Evolutionary conservation across 2,113 vertebrate species (phyloP).

Genomic region (Malurus cyaneus): DNA sequence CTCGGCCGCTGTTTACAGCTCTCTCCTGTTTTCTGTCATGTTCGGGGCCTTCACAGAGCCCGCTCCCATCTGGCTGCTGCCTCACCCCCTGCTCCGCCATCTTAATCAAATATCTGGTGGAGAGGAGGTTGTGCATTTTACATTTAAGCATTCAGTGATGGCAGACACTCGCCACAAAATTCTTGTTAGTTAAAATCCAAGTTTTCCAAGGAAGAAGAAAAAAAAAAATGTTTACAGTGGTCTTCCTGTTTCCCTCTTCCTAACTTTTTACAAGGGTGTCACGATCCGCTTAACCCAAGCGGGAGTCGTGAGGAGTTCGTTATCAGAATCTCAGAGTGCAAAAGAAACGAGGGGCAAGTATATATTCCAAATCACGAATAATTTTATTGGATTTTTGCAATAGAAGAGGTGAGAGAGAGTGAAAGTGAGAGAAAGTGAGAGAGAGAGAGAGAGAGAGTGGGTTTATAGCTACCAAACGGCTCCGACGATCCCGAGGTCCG

Average conservation of each 20-base stretch:
- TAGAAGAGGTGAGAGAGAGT: no score
- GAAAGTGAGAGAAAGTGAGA: no score
- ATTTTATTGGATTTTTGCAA: no score
- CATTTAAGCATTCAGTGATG: neutral
- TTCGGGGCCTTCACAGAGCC: neutral
- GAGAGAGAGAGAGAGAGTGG: no score
- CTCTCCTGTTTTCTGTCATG: neutral
- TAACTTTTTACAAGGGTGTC: neutral
- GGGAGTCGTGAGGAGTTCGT: no score
- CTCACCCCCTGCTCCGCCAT: neutral
- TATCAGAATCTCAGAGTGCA: no score
- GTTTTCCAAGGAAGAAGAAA: neutral
- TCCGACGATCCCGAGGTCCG: no score
- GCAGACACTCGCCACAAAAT: neutral
- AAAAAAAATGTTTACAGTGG: neutral
- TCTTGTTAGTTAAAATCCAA: neutral
- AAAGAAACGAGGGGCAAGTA: no score
- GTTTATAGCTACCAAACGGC: no score
- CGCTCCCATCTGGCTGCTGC: rapidly evolving
- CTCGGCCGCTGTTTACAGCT: neutral
- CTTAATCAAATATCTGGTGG: neutral
- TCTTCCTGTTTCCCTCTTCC: neutral
- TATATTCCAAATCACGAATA: no score
- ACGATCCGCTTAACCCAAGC: no score
- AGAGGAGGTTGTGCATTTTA: neutral